Conservation (phyloP, 2,797 vertebrate species). For the Mus spretus region DNA sequence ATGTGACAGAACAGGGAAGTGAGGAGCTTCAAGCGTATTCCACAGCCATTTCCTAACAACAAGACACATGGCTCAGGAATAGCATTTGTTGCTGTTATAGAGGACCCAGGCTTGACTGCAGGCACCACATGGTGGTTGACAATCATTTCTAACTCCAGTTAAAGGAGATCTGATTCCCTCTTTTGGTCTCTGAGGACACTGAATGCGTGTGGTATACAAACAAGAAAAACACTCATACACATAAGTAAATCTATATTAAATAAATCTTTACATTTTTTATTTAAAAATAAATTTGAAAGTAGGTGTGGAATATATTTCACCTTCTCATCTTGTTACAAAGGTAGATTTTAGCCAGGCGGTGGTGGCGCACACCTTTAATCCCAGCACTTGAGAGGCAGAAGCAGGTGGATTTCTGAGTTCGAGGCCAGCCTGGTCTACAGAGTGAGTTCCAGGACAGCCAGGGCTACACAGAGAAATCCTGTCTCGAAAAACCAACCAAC, state of each 20-base stretch:
- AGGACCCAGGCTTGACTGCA: not conserved
- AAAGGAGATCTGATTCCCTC: not conserved
- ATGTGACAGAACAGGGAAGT: not conserved
- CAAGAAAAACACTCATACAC: not conserved
- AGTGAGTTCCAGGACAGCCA: too few relatives aligned
- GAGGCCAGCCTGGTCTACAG: too few relatives aligned
- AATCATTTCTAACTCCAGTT: not conserved
- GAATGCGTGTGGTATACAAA: not conserved
- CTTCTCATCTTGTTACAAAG: not conserved
- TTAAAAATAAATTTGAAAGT: slow-evolving; percentile 35
- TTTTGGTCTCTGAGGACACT: not conserved
- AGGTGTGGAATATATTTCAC: slow-evolving; percentile 3
- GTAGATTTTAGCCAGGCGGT: not conserved
- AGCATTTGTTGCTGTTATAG: not conserved
- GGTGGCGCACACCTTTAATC: too few relatives aligned
- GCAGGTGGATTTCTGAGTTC: too few relatives aligned
- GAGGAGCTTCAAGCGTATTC: not conserved
- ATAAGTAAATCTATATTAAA: not conserved
- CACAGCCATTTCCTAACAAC: slow-evolving; percentile 35
- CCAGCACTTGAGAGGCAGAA: too few relatives aligned
- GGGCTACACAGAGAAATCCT: too few relatives aligned
- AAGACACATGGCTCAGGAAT: not conserved
- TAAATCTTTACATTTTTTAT: slow-evolving; percentile 3
- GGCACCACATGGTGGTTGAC: not conserved
- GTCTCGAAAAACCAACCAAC: too few relatives aligned